Base-by-base conservation (phyloP, 2,888 invertebrate species). In the Colostygia pectinataria region DNA sequence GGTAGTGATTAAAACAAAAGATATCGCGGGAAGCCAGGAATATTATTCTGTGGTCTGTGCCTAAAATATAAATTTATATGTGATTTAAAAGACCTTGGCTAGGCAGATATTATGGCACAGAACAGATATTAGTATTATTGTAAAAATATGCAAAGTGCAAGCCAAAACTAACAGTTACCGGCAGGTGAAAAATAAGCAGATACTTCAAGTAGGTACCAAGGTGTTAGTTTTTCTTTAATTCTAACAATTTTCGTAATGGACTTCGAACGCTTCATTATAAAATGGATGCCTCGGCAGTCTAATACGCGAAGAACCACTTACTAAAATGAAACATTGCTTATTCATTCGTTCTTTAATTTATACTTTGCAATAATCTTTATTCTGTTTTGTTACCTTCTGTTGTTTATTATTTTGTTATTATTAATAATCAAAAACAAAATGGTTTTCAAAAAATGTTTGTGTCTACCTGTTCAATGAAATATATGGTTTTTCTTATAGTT, bases 231-330 rank as follows among this genome's bases (percentile, higher is more conserved):
- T 43, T 25, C 14, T 31, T 32, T 15, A n/a, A 20, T 43, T 31
- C 32, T 28, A 37, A 47, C 45, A 52, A 52, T 72, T 64, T 65
- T 57, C 62, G 32, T 68, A 69, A 74, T 67, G 63, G 64, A 53
- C 65, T 62, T 57, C 55, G 54, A 56, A 53, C 57, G 55, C 47
- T 67, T 68, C 63, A 66, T 61, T 69, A 64, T 64, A 60, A 63
- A 71, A 71, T 67, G 64, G 62, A 58, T 55, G 59, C 48, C 53
- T 61, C 36, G 40, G 52, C 57, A n/a, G n/a, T n/a, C n/a, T 65
- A 59, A 66, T 64, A 59, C 45, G 46, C 52, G 53, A 49, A 44
- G 46, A 52, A 45, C 59, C 62, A 59, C 64, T 59, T 57, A 44
- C 44, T 33, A 61, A n/a, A 62, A 63, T 52, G 55, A 59, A 58